Evolutionary conservation across 2,888 invertebrate species (phyloP).

Genomic region (Adineta ricciae): DNA sequence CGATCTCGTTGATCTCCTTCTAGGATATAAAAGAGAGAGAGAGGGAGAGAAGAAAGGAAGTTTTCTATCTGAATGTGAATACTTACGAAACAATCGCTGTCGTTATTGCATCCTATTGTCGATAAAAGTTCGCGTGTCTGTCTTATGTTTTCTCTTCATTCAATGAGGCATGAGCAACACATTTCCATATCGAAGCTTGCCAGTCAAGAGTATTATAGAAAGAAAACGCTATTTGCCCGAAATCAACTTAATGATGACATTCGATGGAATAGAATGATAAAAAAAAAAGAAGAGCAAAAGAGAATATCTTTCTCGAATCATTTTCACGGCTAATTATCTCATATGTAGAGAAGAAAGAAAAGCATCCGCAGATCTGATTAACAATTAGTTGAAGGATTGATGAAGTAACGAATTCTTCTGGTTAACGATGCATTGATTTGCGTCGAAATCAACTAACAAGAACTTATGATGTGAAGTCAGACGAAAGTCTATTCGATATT

Average conservation of each 20-base stretch:
- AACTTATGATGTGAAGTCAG: too few relatives aligned
- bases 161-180: constrained; percentile 3
- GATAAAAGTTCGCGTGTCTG: neutral
- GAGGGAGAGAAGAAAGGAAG: neutral
- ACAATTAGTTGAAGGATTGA: too few relatives aligned
- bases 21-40: neutral
- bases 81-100: neutral
- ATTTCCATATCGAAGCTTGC: neutral
- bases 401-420: too few relatives aligned
- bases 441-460: too few relatives aligned
- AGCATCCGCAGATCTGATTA: too few relatives aligned
- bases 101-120: neutral
- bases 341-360: too few relatives aligned
- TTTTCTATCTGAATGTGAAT: neutral
- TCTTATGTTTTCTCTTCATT: constrained; percentile 3
- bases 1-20: neutral
- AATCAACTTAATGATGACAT: neutral
- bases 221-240: neutral
- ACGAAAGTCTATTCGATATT: too few relatives aligned
- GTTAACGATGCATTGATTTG: too few relatives aligned
- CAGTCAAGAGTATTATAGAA: neutral
- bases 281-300: too few relatives aligned
- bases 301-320: too few relatives aligned
- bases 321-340: too few relatives aligned
- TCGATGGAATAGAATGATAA: too few relatives aligned